phyloP scores from a whole-genome alignment of 2,888 invertebrate species.

The Anoncus sp. region DNA sequence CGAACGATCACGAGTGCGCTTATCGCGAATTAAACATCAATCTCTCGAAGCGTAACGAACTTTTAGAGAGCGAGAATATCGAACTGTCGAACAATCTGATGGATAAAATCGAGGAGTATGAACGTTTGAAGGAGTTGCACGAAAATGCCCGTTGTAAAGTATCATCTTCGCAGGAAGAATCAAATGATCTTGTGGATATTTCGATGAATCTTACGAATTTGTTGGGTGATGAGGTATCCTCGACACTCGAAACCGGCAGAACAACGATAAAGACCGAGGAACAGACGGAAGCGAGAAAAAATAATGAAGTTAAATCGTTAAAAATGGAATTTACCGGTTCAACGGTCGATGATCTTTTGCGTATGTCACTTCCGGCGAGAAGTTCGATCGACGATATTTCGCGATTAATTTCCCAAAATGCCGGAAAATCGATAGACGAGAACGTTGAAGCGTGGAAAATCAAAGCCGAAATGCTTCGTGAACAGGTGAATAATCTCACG shows the following conservation, averaged over 20 bases:
- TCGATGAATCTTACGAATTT: conserved; percentile 22
- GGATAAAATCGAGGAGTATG: conserved; percentile 75
- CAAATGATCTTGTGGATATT: conserved; percentile 38
- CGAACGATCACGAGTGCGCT: conserved; percentile 74
- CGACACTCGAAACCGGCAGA: neutral
- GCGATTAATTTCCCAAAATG: conserved; percentile 13
- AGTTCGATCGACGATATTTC: conserved; percentile 44
- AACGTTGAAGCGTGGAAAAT: conserved; percentile 42
- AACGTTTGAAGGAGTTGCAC: conserved; percentile 69
- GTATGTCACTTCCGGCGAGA: no score
- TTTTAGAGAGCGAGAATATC: conserved; percentile 70
- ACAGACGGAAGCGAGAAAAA: neutral
- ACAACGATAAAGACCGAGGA: neutral
- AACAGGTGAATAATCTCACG: conserved; percentile 68
- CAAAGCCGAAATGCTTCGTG: conserved; percentile 66
- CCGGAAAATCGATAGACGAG: neutral
- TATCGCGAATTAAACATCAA: conserved; percentile 68
- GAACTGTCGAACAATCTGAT: conserved; percentile 75
- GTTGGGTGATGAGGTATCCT: neutral
- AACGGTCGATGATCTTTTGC: conserved; percentile 34
- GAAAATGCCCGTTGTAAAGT: conserved; percentile 61
- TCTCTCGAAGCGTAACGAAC: conserved; percentile 64
- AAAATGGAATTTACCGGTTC: neutral
- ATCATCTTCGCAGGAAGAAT: neutral
- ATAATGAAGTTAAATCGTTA: neutral